Base-by-base conservation (phyloP, 2,797 vertebrate species). In the Sebastes kiyomatsui region DNA sequence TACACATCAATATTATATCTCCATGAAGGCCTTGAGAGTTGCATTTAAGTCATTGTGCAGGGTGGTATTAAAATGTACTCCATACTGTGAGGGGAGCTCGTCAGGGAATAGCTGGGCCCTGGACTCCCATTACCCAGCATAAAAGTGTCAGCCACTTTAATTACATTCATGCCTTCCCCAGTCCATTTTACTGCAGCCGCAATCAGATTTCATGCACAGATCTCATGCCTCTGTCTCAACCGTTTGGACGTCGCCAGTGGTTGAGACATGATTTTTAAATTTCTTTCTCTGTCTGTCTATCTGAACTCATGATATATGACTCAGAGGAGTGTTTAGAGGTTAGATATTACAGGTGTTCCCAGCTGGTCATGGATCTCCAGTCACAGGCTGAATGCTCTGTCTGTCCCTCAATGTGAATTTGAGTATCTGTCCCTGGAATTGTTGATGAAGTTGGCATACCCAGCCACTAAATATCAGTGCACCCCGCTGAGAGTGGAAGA, bases 1-100 rank as follows among this genome's bases (percentile, higher is more conserved):
- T 99, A 97, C 97, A 97, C 96, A 97, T 96, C 96, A 96, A 97
- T 97, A 98, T 98, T 97, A 97, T 97, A 96, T 97, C 96, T 96
- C 96, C 95, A 96, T 93, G 94, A 97, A 95, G 97, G 96, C 94
- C 94, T 94, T 92, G 95, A 95, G 95, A 96, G 96, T 98, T 97
- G 96, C 96, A 97, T 99, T 99, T 97, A 97, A 97, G 97, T 96
- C 96, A 96, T 97, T 96, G 96, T 97, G 96, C 96, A 95, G 95
- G 92, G 92, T 94, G 96, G 96, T 97, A 98, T 99, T 97, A 97
- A 98, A 97, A 97, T 96, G 94, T 95, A 95, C 96, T 96, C 84
- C 87, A 93, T 94, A 95, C 95, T 96, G 96, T 92, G 94, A 92
- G 87, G 95, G 93, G 95, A 96, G 94, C 95, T 96, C 96, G 94